phyloP scores from a whole-genome alignment of 2,113 vertebrate genomes.

The Paradoxurus hermaphroditus region DNA sequence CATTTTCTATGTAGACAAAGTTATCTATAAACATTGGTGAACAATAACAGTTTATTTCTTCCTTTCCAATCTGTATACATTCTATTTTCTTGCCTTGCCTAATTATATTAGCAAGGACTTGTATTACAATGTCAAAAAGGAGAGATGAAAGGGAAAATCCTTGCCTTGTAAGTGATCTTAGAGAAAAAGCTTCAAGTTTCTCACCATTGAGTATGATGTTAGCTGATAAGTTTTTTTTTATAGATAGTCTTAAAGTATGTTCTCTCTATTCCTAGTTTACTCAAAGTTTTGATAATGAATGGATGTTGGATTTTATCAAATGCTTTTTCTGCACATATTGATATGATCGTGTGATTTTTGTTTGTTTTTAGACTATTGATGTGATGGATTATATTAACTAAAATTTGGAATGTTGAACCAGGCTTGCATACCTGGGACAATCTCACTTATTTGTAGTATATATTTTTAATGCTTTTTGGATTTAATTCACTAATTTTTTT shows the following conservation, averaged over 20 bases:
- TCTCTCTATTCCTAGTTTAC: not conserved
- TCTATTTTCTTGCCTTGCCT: not conserved
- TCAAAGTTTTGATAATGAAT: not conserved
- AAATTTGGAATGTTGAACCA: not conserved
- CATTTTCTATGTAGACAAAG: not conserved
- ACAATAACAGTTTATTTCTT: not conserved
- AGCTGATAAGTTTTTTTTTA: not conserved
- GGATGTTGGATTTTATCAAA: not conserved
- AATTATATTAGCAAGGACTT: not conserved
- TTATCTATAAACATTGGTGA: not conserved
- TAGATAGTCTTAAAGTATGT: not conserved
- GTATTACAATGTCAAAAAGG: not conserved
- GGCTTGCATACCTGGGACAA: not conserved
- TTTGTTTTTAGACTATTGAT: not conserved
- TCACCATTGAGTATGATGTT: not conserved
- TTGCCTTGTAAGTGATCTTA: not conserved
- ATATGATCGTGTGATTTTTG: not conserved
- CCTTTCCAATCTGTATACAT: not conserved
- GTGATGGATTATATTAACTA: not conserved
- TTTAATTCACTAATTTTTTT: not conserved
- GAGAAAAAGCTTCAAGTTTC: not conserved
- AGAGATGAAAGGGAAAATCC: not conserved
- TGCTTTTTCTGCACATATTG: not conserved
- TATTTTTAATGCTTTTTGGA: not conserved
- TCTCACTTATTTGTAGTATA: not conserved